These are phyloP conservation scores for Denticeps clupeoides DNA, from an alignment of 2,797 vertebrate genomes.

Conservation along the genomic window DNA sequence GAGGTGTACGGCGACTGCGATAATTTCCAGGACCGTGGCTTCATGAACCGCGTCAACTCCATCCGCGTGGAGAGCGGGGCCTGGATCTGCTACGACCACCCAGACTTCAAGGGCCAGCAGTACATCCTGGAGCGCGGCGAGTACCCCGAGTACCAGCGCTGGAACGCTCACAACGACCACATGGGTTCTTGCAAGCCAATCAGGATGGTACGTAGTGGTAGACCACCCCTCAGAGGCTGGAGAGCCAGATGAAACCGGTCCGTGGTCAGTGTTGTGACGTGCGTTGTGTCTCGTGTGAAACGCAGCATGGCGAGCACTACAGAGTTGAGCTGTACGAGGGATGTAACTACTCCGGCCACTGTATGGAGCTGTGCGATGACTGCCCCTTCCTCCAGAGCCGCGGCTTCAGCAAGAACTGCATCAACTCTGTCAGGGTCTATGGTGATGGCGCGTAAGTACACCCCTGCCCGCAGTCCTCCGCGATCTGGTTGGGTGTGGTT, in stretches of 20 bases:
- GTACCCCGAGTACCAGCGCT: constrained; percentile 79
- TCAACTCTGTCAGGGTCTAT: constrained; percentile 78
- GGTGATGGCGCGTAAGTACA: constrained; percentile 80
- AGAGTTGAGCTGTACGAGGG: constrained; percentile 76
- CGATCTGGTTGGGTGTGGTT: too few relatives aligned
- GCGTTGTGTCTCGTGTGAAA: background rate
- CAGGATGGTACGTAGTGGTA: constrained; percentile 66
- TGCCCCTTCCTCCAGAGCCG: constrained; percentile 77
- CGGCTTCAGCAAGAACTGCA: constrained; percentile 71
- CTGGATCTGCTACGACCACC: constrained; percentile 82
- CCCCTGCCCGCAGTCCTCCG: background rate
- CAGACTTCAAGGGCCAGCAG: constrained; percentile 83
- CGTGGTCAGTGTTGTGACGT: background rate
- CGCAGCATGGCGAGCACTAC: constrained; percentile 78
- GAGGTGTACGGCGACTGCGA: constrained; percentile 75
- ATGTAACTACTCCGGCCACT: constrained; percentile 72
- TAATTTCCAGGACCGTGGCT: constrained; percentile 84
- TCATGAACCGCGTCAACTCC: constrained; percentile 83
- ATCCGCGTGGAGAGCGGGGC: constrained; percentile 77
- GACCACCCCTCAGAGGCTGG: background rate
- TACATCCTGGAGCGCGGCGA: constrained; percentile 81
- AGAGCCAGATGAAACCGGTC: background rate
- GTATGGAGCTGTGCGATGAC: constrained; percentile 76
- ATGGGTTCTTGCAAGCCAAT: constrained; percentile 83
- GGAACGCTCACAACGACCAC: constrained; percentile 82